Evolutionary conservation across 2,888 invertebrate species (phyloP).

Genomic region (Villa cingulata): DNA sequence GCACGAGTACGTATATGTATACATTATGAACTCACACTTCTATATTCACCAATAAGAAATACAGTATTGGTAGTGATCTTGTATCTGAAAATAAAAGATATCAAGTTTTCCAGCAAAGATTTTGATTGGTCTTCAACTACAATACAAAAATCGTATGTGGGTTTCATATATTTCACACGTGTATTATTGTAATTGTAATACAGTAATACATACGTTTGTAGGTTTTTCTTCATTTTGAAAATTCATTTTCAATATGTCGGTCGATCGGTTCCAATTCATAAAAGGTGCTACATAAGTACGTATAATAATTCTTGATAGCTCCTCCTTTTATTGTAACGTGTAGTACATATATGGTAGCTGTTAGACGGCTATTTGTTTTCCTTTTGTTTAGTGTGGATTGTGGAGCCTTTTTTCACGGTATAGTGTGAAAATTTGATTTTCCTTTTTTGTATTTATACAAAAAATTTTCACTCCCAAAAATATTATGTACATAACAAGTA

Average conservation of each 20-base stretch:
- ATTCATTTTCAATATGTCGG: not conserved
- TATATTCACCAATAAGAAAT: not conserved
- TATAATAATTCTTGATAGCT: not conserved
- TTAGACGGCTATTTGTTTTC: too few species aligned
- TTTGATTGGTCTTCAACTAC: not conserved
- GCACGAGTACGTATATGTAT: too few species aligned
- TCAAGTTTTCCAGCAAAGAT: not conserved
- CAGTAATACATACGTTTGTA: not conserved
- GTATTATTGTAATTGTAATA: too few species aligned
- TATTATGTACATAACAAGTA: too few species aligned
- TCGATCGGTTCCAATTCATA: too few species aligned
- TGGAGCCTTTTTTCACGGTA: constrained; percentile 10
- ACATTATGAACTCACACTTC: too few species aligned
- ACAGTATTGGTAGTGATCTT: too few species aligned
- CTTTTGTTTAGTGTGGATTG: not conserved
- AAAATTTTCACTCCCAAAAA: too few species aligned
- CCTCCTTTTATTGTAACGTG: not conserved
- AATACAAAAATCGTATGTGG: too few species aligned
- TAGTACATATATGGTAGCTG: constrained; percentile 2
- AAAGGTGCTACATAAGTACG: too few species aligned
- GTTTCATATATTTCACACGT: too few species aligned
- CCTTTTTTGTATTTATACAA: too few species aligned
- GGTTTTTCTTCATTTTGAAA: constrained; percentile 6
- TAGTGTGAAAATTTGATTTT: constrained; percentile 14
- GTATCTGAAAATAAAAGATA: not conserved